These are phyloP conservation scores for Diarsia brunnea DNA, from an alignment of 2,888 invertebrate species.

Conservation along the genomic window DNA sequence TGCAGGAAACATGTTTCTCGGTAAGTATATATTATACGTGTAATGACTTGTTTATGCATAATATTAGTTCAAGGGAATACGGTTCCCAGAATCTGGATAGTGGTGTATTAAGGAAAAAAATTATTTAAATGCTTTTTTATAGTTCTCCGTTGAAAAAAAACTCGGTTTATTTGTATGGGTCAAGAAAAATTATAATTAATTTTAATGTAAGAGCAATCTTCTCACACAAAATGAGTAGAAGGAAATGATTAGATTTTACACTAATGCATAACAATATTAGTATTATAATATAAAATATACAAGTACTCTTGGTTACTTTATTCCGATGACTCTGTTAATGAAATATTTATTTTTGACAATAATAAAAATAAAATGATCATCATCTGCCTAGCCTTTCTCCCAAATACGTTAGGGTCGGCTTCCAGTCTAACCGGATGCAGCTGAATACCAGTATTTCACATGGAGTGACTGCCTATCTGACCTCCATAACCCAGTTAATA, in stretches of 20 bases:
- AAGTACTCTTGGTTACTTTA: no score
- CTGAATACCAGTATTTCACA: neutral
- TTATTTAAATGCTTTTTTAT: neutral
- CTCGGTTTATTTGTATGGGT: neutral
- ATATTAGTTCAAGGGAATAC: neutral
- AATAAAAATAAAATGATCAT: neutral
- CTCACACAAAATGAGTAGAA: neutral
- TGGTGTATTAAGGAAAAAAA: constrained; percentile 3
- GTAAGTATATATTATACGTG: constrained; percentile 1
- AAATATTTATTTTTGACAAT: neutral
- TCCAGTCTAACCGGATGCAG: neutral
- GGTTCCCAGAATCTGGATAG: constrained; percentile 9
- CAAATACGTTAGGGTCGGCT: neutral
- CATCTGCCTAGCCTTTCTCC: neutral
- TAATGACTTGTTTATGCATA: neutral
- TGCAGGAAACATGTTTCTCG: constrained; percentile 1
- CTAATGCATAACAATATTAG: no score
- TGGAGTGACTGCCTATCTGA: neutral
- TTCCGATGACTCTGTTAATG: neutral
- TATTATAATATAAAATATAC: neutral
- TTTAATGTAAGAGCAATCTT: neutral
- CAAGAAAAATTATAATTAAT: no score
- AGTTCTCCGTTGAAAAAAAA: neutral
- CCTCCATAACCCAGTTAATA: no score
- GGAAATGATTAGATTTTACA: neutral